Conservation (phyloP, 2,888 invertebrate genomes). For the Polia nebulosa region DNA sequence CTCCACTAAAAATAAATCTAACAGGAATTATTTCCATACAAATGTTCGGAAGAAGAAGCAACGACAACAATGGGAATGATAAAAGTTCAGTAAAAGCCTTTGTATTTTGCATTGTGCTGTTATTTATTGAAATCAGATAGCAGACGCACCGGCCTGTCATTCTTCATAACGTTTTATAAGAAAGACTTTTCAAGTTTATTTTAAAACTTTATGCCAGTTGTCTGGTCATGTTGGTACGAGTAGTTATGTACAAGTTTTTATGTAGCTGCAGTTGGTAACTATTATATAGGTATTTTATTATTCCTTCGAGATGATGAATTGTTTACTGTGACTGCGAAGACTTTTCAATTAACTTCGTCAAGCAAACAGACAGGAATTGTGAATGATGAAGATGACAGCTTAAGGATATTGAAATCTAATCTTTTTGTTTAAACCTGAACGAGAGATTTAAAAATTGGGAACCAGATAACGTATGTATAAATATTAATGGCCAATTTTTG, state of each 20-base stretch:
- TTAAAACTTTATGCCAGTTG: conserved; percentile 33
- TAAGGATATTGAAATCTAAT: not conserved
- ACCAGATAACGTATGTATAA: no score
- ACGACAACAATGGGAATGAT: conserved; percentile 44
- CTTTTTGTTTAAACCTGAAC: not conserved
- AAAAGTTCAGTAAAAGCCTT: conserved; percentile 56
- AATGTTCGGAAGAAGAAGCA: conserved; percentile 28
- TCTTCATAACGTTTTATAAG: conserved; percentile 56
- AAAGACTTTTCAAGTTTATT: conserved; percentile 51
- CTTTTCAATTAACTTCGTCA: conserved; percentile 43
- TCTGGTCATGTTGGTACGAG: conserved; percentile 1
- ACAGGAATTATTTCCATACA: conserved; percentile 26
- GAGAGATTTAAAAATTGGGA: not conserved
- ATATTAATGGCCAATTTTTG: not conserved
- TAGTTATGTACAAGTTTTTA: conserved; percentile 14
- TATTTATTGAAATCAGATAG: conserved; percentile 65
- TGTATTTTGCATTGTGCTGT: conserved; percentile 49
- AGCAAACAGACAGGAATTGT: conserved; percentile 4
- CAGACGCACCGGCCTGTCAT: conserved; percentile 49
- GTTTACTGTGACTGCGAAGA: conserved; percentile 6
- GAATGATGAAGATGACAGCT: conserved; percentile 18
- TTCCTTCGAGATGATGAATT: conserved; percentile 26
- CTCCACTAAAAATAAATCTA: conserved; percentile 41
- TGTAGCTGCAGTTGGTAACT: conserved; percentile 7
- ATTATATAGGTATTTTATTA: conserved; percentile 30